phyloP scores from a whole-genome alignment of 2,113 vertebrate genomes.

The Callipepla squamata region DNA sequence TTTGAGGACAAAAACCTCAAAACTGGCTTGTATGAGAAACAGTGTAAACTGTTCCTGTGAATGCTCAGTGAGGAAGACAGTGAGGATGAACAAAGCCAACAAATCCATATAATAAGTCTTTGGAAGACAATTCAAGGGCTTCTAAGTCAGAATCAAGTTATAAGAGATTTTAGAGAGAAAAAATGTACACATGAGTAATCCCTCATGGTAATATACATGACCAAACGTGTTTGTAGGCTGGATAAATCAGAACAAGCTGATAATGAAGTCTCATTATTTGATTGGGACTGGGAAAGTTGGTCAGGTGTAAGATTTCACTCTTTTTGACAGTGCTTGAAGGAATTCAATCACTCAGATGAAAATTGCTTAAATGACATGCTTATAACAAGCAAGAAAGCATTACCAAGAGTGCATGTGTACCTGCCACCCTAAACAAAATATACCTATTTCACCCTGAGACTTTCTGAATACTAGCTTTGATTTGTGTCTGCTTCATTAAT shows the following conservation, averaged over 20 bases:
- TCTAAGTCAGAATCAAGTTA: not conserved
- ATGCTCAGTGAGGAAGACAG: not conserved
- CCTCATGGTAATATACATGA: not conserved
- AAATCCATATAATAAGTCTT: not conserved
- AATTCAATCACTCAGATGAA: not conserved
- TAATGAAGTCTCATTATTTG: not conserved
- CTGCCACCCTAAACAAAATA: not conserved
- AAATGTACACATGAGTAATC: not conserved
- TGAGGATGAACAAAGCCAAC: not conserved
- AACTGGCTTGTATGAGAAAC: not conserved
- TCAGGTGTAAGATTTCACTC: not conserved
- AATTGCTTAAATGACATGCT: not conserved
- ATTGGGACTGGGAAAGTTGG: accelerated
- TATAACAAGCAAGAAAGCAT: not conserved
- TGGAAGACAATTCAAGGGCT: not conserved
- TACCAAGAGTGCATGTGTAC: not conserved
- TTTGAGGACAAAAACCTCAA: not conserved
- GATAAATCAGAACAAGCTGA: not conserved
- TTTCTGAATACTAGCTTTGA: not conserved
- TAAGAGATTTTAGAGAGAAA: not conserved
- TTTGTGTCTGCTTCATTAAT: not conserved
- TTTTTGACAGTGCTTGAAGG: not conserved
- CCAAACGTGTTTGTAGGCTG: not conserved
- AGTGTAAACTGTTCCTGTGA: not conserved
- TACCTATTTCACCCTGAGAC: not conserved